These are phyloP conservation scores for Drosophila saltans DNA, from an alignment of 1,140 invertebrate species.

Conservation along the genomic window DNA sequence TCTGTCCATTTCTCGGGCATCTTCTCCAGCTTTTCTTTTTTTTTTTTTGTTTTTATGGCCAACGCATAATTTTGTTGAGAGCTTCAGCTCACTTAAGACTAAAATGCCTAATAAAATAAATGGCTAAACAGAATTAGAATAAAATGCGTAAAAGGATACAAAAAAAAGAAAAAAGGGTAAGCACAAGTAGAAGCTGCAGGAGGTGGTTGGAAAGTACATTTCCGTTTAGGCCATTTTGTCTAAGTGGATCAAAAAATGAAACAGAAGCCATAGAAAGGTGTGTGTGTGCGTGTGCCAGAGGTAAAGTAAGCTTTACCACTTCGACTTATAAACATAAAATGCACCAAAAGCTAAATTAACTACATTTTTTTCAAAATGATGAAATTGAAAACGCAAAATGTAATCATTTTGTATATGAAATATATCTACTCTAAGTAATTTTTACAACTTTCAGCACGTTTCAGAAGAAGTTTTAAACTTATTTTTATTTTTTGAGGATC, in stretches of 20 bases:
- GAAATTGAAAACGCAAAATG: too few species aligned
- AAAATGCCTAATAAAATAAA: conserved; percentile 81
- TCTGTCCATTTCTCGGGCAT: conserved; percentile 53
- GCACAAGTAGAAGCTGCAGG: too few species aligned
- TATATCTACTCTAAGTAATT: too few species aligned
- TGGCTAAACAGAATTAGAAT: conserved; percentile 78
- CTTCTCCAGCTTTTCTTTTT: conserved; percentile 11
- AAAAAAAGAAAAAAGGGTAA: background rate
- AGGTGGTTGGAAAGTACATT: background rate
- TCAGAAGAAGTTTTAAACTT: too few species aligned
- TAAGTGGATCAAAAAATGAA: background rate
- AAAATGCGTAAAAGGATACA: conserved; percentile 38
- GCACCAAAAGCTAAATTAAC: too few species aligned
- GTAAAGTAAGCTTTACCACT: too few species aligned
- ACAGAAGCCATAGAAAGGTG: background rate
- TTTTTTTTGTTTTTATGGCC: conserved; percentile 55
- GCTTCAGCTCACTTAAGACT: conserved; percentile 24
- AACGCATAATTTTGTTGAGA: conserved; percentile 75
- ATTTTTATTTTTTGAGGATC: too few species aligned
- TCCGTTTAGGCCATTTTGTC: background rate
- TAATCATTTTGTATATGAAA: too few species aligned
- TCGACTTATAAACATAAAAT: too few species aligned
- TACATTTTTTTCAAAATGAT: too few species aligned
- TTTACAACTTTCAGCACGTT: too few species aligned
- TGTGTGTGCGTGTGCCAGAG: background rate